Percentiles rank a stretch among this genome's conserved stretches.
phyloP scores from a whole-genome alignment of 2,113 vertebrate species.

The Cephalopholis sonnerati region DNA sequence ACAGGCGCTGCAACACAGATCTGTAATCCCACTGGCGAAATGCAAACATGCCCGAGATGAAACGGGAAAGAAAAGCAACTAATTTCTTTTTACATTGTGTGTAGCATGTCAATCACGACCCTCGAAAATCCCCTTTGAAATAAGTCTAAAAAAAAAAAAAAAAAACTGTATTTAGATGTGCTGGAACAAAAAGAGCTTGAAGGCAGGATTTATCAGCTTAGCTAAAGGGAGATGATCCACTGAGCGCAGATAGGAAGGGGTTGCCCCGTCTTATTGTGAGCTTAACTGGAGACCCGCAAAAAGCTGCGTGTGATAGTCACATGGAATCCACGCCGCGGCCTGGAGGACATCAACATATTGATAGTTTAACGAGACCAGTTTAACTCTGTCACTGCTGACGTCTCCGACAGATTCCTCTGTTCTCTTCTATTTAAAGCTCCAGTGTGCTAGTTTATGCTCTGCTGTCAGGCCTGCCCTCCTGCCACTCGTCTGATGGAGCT shows the following conservation, averaged over 20 bases:
- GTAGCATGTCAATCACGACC: conserved; percentile 52
- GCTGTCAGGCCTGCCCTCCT: no score
- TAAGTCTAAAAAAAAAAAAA: conserved; percentile 24
- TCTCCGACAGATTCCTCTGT: background rate
- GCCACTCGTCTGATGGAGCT: conserved; percentile 3
- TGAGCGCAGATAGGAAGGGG: conserved; percentile 57
- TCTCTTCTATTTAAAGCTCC: background rate
- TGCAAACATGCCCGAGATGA: conserved; percentile 3
- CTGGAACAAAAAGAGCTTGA: conserved; percentile 63
- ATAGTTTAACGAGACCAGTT: conserved; percentile 29
- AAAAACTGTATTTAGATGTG: conserved; percentile 59
- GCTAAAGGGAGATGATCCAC: conserved; percentile 67
- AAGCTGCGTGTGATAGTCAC: conserved; percentile 42
- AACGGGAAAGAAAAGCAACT: conserved; percentile 20
- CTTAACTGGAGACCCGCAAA: conserved; percentile 45
- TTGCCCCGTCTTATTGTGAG: conserved; percentile 49
- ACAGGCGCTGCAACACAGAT: conserved; percentile 19
- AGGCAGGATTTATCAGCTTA: conserved; percentile 74
- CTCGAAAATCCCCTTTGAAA: conserved; percentile 62
- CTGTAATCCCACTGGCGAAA: conserved; percentile 12
- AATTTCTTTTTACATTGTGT: conserved; percentile 41
- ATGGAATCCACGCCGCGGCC: conserved; percentile 40
- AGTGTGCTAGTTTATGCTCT: background rate
- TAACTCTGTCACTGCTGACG: conserved; percentile 1
- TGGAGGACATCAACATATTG: conserved; percentile 21